Evolutionary conservation across 1,140 invertebrate genomes (phyloP), one percentile per base, ranked within the genome.

Genomic region (Trichonephila inaurata): DNA sequence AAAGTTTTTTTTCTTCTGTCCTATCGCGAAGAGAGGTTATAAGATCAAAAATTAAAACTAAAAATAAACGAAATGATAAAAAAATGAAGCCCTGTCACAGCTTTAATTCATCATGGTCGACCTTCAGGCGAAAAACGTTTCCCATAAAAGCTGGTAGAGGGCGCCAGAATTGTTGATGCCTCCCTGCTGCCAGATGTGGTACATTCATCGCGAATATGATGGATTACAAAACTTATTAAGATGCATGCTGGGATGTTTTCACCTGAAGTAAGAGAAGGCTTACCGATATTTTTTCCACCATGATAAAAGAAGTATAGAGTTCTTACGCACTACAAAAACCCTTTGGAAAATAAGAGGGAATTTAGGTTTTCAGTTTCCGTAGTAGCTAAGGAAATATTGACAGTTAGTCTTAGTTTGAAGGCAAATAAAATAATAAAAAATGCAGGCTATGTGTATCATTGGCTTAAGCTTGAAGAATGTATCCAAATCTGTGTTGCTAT

Each of bases 151-250:
- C 40, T 60, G 40, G 72, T 58, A 90, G 72, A 90, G 89, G 89
- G 89, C 89, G 89, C 72, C 44, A 81, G 24, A 81, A 90, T 90
- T 69, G 66, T 69, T 90, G 69, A 62, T 90, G 60, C 58, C 44
- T 77, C 44, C 44, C 89, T 61, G 87, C 51, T 81, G 89, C 89
- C 72, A 90, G 89, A 72, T 90, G 51, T 24, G n/a, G 44, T 81
- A 83, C 90, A 92, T 92, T 92, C 90, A 92, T 92, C 81, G 28
- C 60, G 81, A 92, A 92, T 83, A 92, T 92, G 90, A 92, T 83
- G 90, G 90, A 92, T 92, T 92, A 92, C 90, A 64, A 83, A 92
- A 92, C 77, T 92, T 92, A 92, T 92, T 92, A 92, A 66, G 77
- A 92, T 92, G 90, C 90, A 92, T 51, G 77, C 90, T 92, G 90